Evolutionary conservation across 1,140 invertebrate genomes (phyloP), one percentile per base, ranked within the genome.

Genomic region (Lordiphosa clarofinis): DNA sequence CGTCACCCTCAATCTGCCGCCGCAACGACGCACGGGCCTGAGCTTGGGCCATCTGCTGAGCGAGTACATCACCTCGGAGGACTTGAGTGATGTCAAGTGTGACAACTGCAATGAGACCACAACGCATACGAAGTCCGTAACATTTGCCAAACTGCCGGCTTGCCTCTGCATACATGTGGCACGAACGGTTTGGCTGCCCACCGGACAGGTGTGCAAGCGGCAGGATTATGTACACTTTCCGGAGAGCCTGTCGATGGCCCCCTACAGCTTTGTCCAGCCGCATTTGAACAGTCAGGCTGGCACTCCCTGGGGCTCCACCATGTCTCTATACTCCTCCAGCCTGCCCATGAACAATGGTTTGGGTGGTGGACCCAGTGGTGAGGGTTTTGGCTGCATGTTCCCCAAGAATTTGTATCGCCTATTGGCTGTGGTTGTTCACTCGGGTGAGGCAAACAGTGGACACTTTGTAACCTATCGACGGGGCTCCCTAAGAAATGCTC

Each of bases 381-480:
- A 82, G 44, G 73, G 72, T 4, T 89, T 89, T 19, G 88, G 87
- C 40, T 64, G 73, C 6, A 89, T 89, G 88, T 89, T 89, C 52
- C 88, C 88, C 33, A 87, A 86, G 31, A 89, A 89, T 55, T 87
- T 91, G 28, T 98, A 96, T 89, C 91, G 92, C 70, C 90, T 98
- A 38, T 91, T 92, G 68, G 93, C 96, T 1, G 96, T 97, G 0
- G 94, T 98, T n/a, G 96, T 96, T 38, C 97, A 98, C 90, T 91
- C 94, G 42, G 97, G 97, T 12, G 94, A 94, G 68, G 94, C 94
- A 8, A 92, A 94, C 86, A 94, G 94, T 43, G 97, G 97, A 24
- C 97, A 98, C 91, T 98, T 98, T 91, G 94, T 97, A 42, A 97
- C 96, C 33, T 98, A 97, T 87, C 91, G 97, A 47, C 91, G 96